Conservation (phyloP, 2,888 invertebrate genomes). For the Polyommatus iphigenia region DNA sequence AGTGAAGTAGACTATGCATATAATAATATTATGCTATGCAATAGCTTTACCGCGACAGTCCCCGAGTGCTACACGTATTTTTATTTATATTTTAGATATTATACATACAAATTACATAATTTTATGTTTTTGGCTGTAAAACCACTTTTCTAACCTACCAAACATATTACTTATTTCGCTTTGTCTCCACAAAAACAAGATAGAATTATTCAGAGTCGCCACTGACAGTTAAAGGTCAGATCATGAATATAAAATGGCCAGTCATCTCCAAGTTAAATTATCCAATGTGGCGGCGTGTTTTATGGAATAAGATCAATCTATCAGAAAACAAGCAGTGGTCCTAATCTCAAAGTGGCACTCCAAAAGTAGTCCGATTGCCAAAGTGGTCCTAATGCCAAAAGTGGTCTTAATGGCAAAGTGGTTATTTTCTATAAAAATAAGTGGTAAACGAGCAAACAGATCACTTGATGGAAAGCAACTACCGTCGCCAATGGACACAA, state of each 20-base stretch:
- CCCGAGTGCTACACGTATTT: too few species aligned
- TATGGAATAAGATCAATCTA: not conserved
- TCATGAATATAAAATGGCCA: slow-evolving; percentile 8
- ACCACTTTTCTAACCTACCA: too few species aligned
- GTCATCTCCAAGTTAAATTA: not conserved
- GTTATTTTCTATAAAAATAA: not conserved
- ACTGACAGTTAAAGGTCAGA: slow-evolving; percentile 8
- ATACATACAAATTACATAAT: too few species aligned
- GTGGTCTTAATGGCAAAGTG: not conserved
- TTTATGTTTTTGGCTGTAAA: too few species aligned
- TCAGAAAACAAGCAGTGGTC: not conserved
- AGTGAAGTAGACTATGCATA: too few species aligned
- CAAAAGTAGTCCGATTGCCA: too few species aligned
- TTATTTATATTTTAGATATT: too few species aligned
- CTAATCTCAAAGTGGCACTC: not conserved
- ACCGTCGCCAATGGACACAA: too few species aligned
- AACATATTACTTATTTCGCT: not conserved
- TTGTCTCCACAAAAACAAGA: not conserved
- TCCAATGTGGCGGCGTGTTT: not conserved
- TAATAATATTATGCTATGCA: too few species aligned
- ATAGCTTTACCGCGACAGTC: too few species aligned
- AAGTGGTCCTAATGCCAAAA: not conserved
- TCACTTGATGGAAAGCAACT: too few species aligned
- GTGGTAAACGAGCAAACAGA: too few species aligned
- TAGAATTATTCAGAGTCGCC: not conserved